These are phyloP conservation scores for Phaedon cochleariae DNA, from an alignment of 2,888 invertebrate species.

Conservation along the genomic window DNA sequence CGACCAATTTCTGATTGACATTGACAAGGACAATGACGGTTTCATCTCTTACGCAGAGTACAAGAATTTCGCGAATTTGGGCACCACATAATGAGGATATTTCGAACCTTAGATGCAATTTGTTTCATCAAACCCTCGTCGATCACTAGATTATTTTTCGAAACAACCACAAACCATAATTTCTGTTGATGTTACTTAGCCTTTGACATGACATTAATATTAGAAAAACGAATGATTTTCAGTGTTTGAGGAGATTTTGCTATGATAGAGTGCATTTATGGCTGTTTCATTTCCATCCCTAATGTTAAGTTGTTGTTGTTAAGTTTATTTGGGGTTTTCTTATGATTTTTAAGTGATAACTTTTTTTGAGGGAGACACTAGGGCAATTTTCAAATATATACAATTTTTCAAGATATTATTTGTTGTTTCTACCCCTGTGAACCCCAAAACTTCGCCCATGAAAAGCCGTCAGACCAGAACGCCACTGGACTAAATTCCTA, in stretches of 20 bases:
- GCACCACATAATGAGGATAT: neutral
- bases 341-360: no score
- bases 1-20: slow-evolving; percentile 71
- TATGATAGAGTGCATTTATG: neutral
- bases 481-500: no score
- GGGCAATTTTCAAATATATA: neutral
- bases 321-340: neutral
- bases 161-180: no score
- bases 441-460: no score
- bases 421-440: no score
- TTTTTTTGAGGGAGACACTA: neutral
- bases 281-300: neutral
- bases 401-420: neutral
- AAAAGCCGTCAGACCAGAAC: no score
- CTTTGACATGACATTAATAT: no score
- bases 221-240: no score
- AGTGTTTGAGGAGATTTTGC: no score
- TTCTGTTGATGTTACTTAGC: no score
- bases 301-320: neutral
- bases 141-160: no score
- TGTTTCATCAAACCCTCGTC: neutral
- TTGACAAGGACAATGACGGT: slow-evolving; percentile 79
- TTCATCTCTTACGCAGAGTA: slow-evolving; percentile 75
- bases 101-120: neutral
- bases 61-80: slow-evolving; percentile 41